These are phyloP conservation scores for Lepidurus arcticus DNA, from an alignment of 1,140 invertebrate genomes.

Conservation along the genomic window DNA sequence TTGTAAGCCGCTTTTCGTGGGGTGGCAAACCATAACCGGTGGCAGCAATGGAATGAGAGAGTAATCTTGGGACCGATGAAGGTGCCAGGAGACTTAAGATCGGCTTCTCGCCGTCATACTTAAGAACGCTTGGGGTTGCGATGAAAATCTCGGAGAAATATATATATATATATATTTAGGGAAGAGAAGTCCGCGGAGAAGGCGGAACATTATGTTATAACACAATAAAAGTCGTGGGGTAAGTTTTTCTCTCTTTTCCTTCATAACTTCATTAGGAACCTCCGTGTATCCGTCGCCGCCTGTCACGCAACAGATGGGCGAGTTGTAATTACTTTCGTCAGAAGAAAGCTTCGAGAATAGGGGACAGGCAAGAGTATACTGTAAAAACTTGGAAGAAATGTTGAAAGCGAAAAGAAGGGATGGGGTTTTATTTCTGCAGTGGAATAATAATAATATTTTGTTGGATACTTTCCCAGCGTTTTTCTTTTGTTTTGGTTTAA, in stretches of 20 bases:
- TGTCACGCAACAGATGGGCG: not conserved
- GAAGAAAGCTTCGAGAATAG: not conserved
- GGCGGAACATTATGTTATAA: too few relatives aligned
- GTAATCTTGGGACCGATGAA: constrained; percentile 17
- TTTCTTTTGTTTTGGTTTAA: not conserved
- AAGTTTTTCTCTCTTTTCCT: not conserved
- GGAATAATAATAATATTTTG: not conserved
- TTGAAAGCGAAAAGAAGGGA: not conserved
- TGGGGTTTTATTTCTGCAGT: not conserved
- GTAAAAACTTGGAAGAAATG: not conserved
- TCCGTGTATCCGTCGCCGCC: not conserved
- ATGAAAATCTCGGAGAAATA: not conserved
- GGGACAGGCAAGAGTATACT: not conserved
- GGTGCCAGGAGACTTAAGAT: not conserved
- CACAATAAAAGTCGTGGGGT: too few relatives aligned
- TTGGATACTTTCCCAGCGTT: not conserved
- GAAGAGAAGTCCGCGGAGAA: too few relatives aligned
- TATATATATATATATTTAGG: too few relatives aligned
- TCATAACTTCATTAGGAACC: constrained; percentile 10
- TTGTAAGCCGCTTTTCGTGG: not conserved
- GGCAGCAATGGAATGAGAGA: not conserved
- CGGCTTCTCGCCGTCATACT: not conserved
- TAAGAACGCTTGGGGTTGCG: not conserved
- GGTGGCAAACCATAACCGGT: not conserved
- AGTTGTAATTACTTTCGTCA: constrained; percentile 1